These are phyloP conservation scores for Geophilus truncorum DNA, from an alignment of 2,888 invertebrate genomes.

Conservation along the genomic window DNA sequence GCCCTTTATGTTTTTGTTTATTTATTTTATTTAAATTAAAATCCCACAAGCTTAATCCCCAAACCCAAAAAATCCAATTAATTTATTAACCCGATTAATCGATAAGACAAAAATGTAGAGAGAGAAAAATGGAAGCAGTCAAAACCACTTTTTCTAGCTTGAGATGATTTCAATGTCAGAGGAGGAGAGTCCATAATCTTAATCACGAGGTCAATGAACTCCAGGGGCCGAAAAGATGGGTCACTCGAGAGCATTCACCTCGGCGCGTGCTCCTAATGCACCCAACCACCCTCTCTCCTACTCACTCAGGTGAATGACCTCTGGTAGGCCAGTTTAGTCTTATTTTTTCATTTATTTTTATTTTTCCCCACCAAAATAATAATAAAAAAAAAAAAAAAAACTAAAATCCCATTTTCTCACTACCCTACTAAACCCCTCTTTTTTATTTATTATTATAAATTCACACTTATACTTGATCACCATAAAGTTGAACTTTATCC, in stretches of 20 bases:
- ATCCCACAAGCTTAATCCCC: not conserved
- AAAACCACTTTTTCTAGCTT: conserved; percentile 18
- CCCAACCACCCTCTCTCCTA: conserved; percentile 1
- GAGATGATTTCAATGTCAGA: conserved; percentile 29
- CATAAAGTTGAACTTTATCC: no score
- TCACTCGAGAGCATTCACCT: conserved; percentile 39
- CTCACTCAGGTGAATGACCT: not conserved
- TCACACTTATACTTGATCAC: no score
- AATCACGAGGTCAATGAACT: conserved; percentile 33
- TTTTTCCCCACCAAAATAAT: not conserved
- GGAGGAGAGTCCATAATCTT: not conserved
- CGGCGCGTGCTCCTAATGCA: conserved; percentile 29
- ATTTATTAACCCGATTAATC: no score
- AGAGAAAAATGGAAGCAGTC: not conserved
- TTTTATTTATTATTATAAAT: no score
- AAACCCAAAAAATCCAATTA: no score
- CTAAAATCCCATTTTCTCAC: no score
- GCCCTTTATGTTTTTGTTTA: no score
- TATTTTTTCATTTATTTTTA: no score
- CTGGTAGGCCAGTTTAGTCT: not conserved
- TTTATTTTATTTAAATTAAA: not conserved
- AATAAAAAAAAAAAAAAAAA: not conserved
- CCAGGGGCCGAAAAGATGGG: conserved; percentile 38
- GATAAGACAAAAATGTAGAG: not conserved
- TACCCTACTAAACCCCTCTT: no score